These are phyloP conservation scores for Dendroctonus ponderosae DNA, from an alignment of 1,140 invertebrate genomes.

Conservation along the genomic window DNA sequence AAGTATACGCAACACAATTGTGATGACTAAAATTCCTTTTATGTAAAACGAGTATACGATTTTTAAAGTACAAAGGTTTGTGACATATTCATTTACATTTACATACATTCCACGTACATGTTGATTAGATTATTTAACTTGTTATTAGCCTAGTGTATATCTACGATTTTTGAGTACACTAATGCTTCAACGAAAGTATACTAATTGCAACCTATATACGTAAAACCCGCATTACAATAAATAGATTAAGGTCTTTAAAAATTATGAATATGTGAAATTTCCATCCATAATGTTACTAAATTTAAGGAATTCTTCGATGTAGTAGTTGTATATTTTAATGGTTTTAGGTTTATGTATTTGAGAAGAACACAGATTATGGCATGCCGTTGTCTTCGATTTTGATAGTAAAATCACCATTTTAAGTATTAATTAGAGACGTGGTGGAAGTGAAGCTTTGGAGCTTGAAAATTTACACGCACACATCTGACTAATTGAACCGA, in stretches of 20 bases:
- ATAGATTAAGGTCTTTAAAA: constrained; percentile 38
- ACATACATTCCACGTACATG: neutral
- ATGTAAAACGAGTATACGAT: constrained; percentile 21
- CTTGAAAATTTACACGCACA: neutral
- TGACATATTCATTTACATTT: constrained; percentile 12
- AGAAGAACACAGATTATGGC: neutral
- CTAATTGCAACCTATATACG: constrained; percentile 50
- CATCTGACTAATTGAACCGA: neutral
- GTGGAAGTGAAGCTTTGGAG: too few relatives aligned
- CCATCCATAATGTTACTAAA: constrained; percentile 40
- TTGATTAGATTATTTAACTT: neutral
- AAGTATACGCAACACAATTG: constrained; percentile 5
- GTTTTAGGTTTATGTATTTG: constrained; percentile 7
- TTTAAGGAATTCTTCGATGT: constrained; percentile 23
- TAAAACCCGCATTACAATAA: constrained; percentile 47
- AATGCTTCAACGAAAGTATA: constrained; percentile 41
- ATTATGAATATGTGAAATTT: constrained; percentile 39
- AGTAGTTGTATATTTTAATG: constrained; percentile 6
- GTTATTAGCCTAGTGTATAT: neutral
- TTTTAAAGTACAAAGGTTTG: constrained; percentile 22
- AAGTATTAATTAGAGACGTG: too few relatives aligned
- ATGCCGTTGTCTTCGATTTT: too few relatives aligned
- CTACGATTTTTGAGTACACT: constrained; percentile 29
- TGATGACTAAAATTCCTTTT: constrained; percentile 1
- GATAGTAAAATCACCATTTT: neutral